Conservation (phyloP, 2,888 invertebrate genomes). For the Eupithecia subfuscata region DNA sequence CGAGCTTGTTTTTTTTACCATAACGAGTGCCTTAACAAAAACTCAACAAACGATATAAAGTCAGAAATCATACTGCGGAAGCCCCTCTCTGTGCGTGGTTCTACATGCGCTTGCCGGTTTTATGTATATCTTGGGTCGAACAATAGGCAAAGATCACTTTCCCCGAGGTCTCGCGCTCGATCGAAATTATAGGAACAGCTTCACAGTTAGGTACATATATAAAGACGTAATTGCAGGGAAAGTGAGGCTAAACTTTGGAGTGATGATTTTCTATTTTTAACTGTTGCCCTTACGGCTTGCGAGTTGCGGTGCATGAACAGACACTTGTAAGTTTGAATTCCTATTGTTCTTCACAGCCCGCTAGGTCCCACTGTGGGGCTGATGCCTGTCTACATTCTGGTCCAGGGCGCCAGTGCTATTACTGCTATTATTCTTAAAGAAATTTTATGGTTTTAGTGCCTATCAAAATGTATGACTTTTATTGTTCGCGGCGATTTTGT, state of each 20-base stretch:
- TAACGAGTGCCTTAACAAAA: no score
- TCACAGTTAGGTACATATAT: background rate
- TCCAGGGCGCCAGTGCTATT: no score
- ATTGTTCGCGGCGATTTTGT: no score
- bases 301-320: background rate
- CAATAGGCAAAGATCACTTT: background rate
- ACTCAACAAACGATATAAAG: background rate
- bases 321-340: background rate
- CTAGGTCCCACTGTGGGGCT: no score
- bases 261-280: background rate
- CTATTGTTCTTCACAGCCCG: no score
- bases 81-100: no score
- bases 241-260: background rate
- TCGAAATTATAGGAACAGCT: background rate
- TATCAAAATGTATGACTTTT: no score
- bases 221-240: background rate
- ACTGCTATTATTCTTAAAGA: no score
- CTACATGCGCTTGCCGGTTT: background rate
- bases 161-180: constrained; percentile 5
- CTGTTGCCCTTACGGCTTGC: no score
- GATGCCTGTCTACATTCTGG: no score
- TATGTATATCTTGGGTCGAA: background rate
- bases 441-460: no score
- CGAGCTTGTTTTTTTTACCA: no score
- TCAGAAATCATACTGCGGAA: background rate